Conservation (phyloP, 2,797 vertebrate species). For the Melanotaenia trifasciata region DNA sequence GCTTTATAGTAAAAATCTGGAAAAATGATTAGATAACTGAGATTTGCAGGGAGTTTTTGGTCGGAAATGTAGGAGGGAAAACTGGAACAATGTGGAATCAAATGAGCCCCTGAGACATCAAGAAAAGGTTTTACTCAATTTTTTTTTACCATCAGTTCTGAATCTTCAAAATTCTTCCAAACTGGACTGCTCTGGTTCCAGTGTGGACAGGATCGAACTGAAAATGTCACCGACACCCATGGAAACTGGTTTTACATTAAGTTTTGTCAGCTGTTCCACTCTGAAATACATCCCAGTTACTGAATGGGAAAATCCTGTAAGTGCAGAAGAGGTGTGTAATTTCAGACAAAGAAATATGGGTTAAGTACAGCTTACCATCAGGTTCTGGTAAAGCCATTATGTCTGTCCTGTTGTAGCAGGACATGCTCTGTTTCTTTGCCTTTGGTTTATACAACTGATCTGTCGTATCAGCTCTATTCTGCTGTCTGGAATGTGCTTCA, state of each 20-base stretch:
- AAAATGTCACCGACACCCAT: conserved; percentile 30
- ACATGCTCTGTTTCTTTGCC: conserved; percentile 32
- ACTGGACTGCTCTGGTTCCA: background rate
- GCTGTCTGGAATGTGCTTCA: conserved; percentile 56
- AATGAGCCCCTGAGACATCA: conserved; percentile 3
- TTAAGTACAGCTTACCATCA: conserved; percentile 11
- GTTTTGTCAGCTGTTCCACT: conserved; percentile 46
- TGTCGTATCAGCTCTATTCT: conserved; percentile 30
- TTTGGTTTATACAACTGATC: conserved; percentile 13
- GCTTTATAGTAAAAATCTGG: conserved; percentile 14
- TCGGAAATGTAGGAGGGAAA: conserved; percentile 34
- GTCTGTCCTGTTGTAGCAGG: conserved; percentile 20
- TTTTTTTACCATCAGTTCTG: conserved; percentile 2
- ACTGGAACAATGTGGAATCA: conserved; percentile 24
- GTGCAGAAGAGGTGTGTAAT: conserved; percentile 14
- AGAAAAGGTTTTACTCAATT: background rate
- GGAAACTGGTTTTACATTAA: conserved; percentile 16
- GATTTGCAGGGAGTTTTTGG: conserved; percentile 26
- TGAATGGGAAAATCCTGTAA: background rate
- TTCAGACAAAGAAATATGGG: conserved; percentile 10
- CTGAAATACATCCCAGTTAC: conserved; percentile 25
- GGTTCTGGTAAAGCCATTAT: conserved; percentile 65
- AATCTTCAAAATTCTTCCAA: conserved; percentile 2
- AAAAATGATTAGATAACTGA: conserved; percentile 19
- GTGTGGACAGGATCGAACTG: background rate